phyloP scores from a whole-genome alignment of 2,888 invertebrate species.

The Listrodromus nycthemerus region DNA sequence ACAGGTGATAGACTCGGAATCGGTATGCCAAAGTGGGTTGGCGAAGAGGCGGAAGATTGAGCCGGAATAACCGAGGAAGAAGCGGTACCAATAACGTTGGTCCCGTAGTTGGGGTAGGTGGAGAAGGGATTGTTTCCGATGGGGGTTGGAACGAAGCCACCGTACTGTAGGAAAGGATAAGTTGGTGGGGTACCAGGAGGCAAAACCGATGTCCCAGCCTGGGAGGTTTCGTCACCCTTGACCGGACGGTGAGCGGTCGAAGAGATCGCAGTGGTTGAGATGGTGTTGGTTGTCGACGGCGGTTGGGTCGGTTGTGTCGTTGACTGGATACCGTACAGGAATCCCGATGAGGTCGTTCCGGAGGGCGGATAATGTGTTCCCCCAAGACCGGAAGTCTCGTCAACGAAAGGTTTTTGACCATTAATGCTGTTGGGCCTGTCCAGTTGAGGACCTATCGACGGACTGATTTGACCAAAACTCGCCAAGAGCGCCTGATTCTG shows the following conservation, averaged over 20 bases:
- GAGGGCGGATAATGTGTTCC: constrained; percentile 71
- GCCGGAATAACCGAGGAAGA: constrained; percentile 63
- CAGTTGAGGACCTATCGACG: constrained; percentile 59
- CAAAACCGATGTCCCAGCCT: constrained; percentile 66
- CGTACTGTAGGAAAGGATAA: constrained; percentile 73
- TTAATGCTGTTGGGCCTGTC: constrained; percentile 55
- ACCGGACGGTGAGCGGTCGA: constrained; percentile 60
- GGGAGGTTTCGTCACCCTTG: constrained; percentile 69
- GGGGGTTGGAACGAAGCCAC: constrained; percentile 78
- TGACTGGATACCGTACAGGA: constrained; percentile 45
- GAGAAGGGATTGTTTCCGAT: constrained; percentile 72
- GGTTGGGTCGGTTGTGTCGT: constrained; percentile 60
- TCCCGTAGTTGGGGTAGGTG: constrained; percentile 71
- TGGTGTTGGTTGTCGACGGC: constrained; percentile 67
- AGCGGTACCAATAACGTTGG: constrained; percentile 43
- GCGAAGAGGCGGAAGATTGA: constrained; percentile 72
- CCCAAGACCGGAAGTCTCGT: constrained; percentile 70
- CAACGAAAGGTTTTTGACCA: constrained; percentile 47
- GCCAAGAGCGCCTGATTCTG: constrained; percentile 68
- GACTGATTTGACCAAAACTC: constrained; percentile 52
- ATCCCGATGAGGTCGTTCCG: constrained; percentile 62
- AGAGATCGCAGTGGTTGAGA: constrained; percentile 61
- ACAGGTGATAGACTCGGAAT: constrained; percentile 72
- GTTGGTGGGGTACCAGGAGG: constrained; percentile 57
- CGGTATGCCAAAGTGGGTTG: constrained; percentile 80